These are phyloP conservation scores for Pseudomyrmex pallidus DNA, from an alignment of 1,140 invertebrate species.

Conservation along the genomic window DNA sequence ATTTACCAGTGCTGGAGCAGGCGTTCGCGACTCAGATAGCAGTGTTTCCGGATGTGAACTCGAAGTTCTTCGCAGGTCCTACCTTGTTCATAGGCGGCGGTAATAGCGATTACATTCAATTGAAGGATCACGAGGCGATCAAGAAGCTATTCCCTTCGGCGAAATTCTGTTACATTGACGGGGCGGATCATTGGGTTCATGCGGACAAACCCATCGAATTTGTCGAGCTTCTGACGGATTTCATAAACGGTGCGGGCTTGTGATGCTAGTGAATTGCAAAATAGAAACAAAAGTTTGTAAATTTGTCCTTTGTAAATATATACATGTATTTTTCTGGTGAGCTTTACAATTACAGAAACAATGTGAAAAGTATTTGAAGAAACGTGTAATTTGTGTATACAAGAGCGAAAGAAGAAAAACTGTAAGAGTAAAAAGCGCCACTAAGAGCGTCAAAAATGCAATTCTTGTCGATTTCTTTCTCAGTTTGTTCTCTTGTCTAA, in stretches of 20 bases:
- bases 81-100: conserved; percentile 93
- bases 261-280: conserved; percentile 47
- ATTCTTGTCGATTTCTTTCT: conserved; percentile 21
- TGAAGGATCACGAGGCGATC: conserved; percentile 89
- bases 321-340: conserved; percentile 71
- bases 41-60: conserved; percentile 86
- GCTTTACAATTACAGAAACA: conserved; percentile 61
- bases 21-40: conserved; percentile 89
- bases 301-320: conserved; percentile 69
- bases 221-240: conserved; percentile 85
- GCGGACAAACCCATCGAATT: conserved; percentile 95
- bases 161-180: conserved; percentile 90
- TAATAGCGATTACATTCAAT: conserved; percentile 91
- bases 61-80: conserved; percentile 87
- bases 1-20: conserved; percentile 89
- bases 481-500: not conserved
- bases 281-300: conserved; percentile 41
- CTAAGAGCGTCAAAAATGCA: conserved; percentile 3
- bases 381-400: conserved; percentile 36
- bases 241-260: conserved; percentile 74
- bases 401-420: conserved; percentile 39
- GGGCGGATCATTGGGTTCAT: conserved; percentile 97
- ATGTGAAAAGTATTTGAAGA: conserved; percentile 61
- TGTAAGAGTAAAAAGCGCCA: conserved; percentile 53
- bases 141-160: conserved; percentile 91